Evolutionary conservation across 2,888 invertebrate species (phyloP).

Genomic region (Tipula confusa): DNA sequence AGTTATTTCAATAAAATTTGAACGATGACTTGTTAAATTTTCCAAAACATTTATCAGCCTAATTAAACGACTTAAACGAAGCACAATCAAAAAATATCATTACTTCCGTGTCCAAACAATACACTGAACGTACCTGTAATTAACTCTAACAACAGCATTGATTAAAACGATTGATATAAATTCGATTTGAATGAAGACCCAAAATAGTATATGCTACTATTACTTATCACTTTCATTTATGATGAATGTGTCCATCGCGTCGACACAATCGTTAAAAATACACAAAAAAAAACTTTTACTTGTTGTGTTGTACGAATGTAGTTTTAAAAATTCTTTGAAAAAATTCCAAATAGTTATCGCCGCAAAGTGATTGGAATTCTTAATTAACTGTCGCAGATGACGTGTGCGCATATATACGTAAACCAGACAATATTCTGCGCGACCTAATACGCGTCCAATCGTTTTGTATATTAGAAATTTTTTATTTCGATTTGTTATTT

Average conservation of each 20-base stretch:
- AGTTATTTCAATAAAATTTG: too few relatives aligned
- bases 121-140: neutral
- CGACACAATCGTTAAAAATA: neutral
- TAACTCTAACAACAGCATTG: neutral
- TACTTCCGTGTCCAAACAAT: neutral
- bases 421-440: too few relatives aligned
- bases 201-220: neutral
- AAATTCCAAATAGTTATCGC: too few relatives aligned
- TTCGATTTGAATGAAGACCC: neutral
- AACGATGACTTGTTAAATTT: too few relatives aligned
- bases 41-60: too few relatives aligned
- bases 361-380: neutral
- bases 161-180: neutral
- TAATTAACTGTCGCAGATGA: neutral
- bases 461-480: neutral
- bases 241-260: neutral
- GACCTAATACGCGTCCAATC: neutral
- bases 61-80: neutral
- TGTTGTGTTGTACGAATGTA: neutral
- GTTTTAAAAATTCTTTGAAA: neutral
- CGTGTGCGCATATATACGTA: too few relatives aligned
- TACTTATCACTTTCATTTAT: neutral
- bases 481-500: neutral
- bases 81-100: neutral
- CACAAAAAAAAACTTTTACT: neutral